These are phyloP conservation scores for Macropis europaea DNA, from an alignment of 2,888 invertebrate species.

Conservation along the genomic window DNA sequence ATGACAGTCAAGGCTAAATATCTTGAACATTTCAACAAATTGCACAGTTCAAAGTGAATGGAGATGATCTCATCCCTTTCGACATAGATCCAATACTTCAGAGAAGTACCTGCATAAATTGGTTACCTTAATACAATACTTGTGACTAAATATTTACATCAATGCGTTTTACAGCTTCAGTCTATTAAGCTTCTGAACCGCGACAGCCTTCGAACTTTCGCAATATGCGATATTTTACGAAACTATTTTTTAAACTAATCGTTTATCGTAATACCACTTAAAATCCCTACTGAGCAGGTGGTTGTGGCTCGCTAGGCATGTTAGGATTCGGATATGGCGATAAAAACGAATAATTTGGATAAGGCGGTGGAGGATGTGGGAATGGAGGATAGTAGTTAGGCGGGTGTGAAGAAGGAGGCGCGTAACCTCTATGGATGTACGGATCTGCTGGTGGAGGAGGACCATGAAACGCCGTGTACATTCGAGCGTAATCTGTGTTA, in stretches of 20 bases:
- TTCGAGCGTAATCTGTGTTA: constrained; percentile 76
- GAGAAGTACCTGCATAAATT: constrained; percentile 37
- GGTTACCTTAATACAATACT: constrained; percentile 63
- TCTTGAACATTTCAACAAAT: constrained; percentile 67
- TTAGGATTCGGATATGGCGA: constrained; percentile 81
- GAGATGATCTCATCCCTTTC: constrained; percentile 46
- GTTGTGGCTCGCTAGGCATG: constrained; percentile 77
- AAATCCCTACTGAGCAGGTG: constrained; percentile 75
- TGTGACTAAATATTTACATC: constrained; percentile 72
- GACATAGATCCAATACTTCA: constrained; percentile 34
- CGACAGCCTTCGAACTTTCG: constrained; percentile 60
- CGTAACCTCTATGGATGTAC: constrained; percentile 77
- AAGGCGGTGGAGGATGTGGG: constrained; percentile 80
- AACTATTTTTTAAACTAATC: constrained; percentile 48
- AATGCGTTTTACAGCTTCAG: constrained; percentile 71
- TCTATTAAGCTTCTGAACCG: constrained; percentile 68
- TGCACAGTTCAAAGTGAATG: constrained; percentile 68
- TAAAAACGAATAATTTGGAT: constrained; percentile 82
- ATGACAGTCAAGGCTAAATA: constrained; percentile 60
- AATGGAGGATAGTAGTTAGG: constrained; percentile 78
- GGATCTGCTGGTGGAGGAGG: constrained; percentile 77
- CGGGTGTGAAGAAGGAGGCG: constrained; percentile 74
- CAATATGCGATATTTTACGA: constrained; percentile 49
- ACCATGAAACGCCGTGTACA: constrained; percentile 78
- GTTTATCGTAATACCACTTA: constrained; percentile 34